Evolutionary conservation across 2,113 vertebrate species (phyloP).

Genomic region (Atrichornis clamosus): DNA sequence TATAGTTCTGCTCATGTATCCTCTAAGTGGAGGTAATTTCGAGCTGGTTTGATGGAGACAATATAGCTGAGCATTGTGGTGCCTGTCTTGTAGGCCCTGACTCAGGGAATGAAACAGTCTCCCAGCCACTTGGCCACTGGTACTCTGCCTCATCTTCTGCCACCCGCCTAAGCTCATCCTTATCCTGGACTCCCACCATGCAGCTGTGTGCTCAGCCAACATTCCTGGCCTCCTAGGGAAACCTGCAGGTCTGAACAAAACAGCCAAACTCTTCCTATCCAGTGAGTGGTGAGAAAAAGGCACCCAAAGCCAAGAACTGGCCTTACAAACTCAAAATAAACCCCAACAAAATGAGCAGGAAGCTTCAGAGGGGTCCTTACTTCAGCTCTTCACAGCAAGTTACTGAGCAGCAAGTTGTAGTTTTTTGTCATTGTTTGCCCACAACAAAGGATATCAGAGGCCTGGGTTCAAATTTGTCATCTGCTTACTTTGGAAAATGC

Average conservation of each 20-base stretch:
- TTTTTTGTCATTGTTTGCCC: neutral
- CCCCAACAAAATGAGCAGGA: neutral
- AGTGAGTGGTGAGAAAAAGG: neutral
- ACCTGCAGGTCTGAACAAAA: neutral
- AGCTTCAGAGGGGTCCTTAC: neutral
- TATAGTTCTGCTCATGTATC: neutral
- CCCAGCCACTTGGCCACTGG: neutral
- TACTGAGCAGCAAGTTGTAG: neutral
- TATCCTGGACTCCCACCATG: neutral
- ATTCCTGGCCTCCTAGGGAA: neutral
- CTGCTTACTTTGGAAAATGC: neutral
- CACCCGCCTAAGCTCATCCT: neutral
- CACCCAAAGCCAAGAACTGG: neutral
- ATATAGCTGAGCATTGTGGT: neutral
- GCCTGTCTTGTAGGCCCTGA: neutral
- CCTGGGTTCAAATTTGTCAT: neutral
- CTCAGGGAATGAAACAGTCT: neutral
- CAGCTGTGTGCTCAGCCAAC: neutral
- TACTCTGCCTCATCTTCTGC: neutral
- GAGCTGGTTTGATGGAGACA: neutral
- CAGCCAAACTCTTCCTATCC: neutral
- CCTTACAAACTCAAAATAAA: neutral
- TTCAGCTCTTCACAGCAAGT: neutral
- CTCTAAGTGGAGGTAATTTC: neutral
- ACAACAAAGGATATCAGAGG: neutral